Base-by-base conservation (phyloP, 1,140 invertebrate genomes). In the Cotesia glomerata region DNA sequence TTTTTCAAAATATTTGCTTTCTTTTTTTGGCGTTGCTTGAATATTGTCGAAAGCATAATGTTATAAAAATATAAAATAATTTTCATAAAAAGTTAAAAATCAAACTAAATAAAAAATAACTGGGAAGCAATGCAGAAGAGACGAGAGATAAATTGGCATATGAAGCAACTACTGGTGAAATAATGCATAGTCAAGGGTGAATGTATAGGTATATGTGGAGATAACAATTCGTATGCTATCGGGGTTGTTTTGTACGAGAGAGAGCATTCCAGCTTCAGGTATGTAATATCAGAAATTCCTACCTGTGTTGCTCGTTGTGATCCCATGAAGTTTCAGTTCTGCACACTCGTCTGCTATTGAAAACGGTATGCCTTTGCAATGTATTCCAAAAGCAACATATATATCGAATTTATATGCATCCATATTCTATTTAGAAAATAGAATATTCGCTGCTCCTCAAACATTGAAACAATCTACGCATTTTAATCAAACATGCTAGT, bases 251-350 rank as follows among this genome's bases (percentile, higher is more conserved):
- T 70, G 76, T 13, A 65, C 63, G 45, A 36, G 59, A 71, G 77
- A 39, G 61, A 76, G 76, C 78, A 81, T 82, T 81, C 81, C 81
- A 74, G 75, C 68, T 80, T 80, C 76, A 80, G 81, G 81, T 83
- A 83, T 83, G 81, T 81, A 82, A 83, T 83, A 83, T 81, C 77
- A 82, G 80, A 82, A 82, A 83, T 83, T 83, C 81, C 81, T 81
- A 75, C 77, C 81, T 82, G 78, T 81, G 79, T 82, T 78, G 80
- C 76, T 74, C 78, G 77, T 74, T 77, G 52, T 71, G 71, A 39
- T 35, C 54, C 51, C 69, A 14, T 51, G 64, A 68, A 71, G 66
- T 32, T 67, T 65, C 59, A 74, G 61, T 74, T 74, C 52, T 70
- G 61, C 58, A 36, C 68, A 54, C 14, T 45, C 39, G 39, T 45